Evolutionary conservation across 2,113 vertebrate species (phyloP).

Genomic region (Todiramphus chloris): DNA sequence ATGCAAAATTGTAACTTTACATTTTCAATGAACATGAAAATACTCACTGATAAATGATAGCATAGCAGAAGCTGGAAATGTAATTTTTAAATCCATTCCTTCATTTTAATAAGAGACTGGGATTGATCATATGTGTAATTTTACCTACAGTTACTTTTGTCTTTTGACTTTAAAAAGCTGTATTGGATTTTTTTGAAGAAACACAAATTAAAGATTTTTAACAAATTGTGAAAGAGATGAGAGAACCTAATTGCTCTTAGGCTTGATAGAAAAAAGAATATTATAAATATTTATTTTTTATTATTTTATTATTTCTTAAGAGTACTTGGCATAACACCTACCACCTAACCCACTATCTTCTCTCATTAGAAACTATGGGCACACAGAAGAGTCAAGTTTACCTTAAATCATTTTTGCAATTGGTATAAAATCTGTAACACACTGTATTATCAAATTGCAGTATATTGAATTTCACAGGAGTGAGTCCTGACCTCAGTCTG

Average conservation of each 20-base stretch:
- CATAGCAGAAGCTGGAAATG: background rate
- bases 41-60: background rate
- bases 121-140: background rate
- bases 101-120: background rate
- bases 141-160: conserved; percentile 6
- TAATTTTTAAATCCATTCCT: background rate
- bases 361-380: background rate
- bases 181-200: conserved; percentile 1
- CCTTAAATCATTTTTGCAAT: background rate
- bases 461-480: background rate
- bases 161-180: conserved; percentile 18
- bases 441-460: fast-evolving
- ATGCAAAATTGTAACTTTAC: background rate
- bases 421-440: background rate
- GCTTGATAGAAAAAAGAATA: background rate
- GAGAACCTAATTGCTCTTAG: background rate
- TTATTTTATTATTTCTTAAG: conserved; percentile 23
- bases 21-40: background rate
- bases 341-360: background rate
- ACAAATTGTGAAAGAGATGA: background rate
- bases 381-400: background rate
- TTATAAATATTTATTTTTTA: conserved; percentile 34
- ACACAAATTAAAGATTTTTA: conserved; percentile 14
- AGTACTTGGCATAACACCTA: background rate
- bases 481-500: background rate